Evolutionary conservation across 1,140 invertebrate species (phyloP).

Genomic region (Drosophila pectinifera): DNA sequence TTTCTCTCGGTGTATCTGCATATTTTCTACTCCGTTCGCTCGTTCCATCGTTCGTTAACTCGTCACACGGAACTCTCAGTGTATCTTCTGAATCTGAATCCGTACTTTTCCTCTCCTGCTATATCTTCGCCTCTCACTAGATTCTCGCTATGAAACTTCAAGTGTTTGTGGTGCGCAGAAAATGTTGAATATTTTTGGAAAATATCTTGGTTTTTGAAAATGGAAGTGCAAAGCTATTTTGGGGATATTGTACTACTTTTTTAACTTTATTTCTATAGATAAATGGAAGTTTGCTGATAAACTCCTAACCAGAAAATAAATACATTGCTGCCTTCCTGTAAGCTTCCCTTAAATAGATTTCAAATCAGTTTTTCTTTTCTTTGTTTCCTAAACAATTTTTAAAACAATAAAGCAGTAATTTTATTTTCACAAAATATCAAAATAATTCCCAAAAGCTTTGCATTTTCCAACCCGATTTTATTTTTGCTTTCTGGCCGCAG

Average conservation of each 20-base stretch:
- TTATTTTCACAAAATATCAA: not conserved
- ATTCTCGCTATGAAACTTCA: slow-evolving; percentile 14
- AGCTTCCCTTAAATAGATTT: too few species aligned
- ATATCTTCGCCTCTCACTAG: slow-evolving; percentile 28
- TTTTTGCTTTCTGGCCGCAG: slow-evolving; percentile 7
- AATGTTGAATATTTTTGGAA: slow-evolving; percentile 9
- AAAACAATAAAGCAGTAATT: not conserved
- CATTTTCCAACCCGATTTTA: slow-evolving; percentile 20
- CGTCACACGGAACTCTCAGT: slow-evolving; percentile 27
- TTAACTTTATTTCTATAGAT: accelerated
- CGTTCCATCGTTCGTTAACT: slow-evolving; percentile 12
- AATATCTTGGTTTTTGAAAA: not conserved
- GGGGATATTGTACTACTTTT: not conserved
- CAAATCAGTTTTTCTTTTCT: too few species aligned
- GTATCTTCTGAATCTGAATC: slow-evolving; percentile 19
- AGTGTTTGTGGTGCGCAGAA: not conserved
- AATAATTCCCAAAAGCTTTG: slow-evolving; percentile 7
- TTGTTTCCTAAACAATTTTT: too few species aligned
- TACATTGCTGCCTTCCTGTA: not conserved
- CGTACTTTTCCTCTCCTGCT: slow-evolving; percentile 14
- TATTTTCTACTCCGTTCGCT: slow-evolving; percentile 23
- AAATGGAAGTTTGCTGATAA: too few species aligned
- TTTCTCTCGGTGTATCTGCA: slow-evolving; percentile 42
- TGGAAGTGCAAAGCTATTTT: slow-evolving; percentile 10
- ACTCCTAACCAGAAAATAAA: too few species aligned